Conservation (phyloP, 2,113 vertebrate species). For the Bolborhynchus lineola region DNA sequence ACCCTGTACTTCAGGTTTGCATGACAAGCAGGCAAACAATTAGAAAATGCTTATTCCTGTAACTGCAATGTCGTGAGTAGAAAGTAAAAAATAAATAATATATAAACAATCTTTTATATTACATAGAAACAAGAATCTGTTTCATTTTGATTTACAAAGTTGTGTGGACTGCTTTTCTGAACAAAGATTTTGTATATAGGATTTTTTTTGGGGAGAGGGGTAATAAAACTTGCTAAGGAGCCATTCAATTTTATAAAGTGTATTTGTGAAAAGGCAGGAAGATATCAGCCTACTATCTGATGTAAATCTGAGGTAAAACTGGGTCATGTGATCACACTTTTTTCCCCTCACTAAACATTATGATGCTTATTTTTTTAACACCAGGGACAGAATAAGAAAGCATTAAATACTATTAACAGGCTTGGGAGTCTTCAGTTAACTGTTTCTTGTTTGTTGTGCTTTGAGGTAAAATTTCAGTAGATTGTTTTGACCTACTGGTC, state of each 20-base stretch:
- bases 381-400: not conserved
- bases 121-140: not conserved
- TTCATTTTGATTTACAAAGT: not conserved
- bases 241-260: not conserved
- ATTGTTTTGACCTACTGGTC: not conserved
- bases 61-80: not conserved
- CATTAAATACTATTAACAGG: not conserved
- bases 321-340: not conserved
- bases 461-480: not conserved
- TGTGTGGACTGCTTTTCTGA: not conserved
- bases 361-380: not conserved
- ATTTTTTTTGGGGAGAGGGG: not conserved
- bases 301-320: not conserved
- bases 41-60: not conserved
- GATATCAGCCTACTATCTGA: fast-evolving
- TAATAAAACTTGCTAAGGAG: not conserved
- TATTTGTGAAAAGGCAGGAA: not conserved
- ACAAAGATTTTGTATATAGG: not conserved
- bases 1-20: not conserved
- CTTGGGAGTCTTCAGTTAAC: not conserved
- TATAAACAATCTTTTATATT: not conserved
- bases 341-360: fast-evolving
- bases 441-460: not conserved
- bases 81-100: not conserved
- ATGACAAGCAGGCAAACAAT: not conserved